Evolutionary conservation across 2,888 invertebrate species (phyloP).

Genomic region (Dione juno): DNA sequence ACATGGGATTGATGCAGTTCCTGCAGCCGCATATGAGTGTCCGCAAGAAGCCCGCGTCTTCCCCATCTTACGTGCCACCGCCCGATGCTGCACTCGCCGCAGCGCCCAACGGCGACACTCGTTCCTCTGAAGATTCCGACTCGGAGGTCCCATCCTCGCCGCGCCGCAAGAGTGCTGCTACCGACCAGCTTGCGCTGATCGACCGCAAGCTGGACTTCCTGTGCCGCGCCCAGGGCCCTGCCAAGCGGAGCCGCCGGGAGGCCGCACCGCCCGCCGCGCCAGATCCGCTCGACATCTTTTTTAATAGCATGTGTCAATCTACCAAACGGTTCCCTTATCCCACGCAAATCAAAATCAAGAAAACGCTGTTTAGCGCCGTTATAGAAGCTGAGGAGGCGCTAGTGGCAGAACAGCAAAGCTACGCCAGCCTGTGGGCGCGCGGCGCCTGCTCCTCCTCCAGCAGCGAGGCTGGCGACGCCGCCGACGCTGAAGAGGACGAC

Average conservation of each 20-base stretch:
- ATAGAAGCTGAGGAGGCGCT: slow-evolving; percentile 73
- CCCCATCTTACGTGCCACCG: slow-evolving; percentile 50
- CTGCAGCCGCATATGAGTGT: slow-evolving; percentile 78
- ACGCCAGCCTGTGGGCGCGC: slow-evolving; percentile 71
- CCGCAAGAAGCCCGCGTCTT: slow-evolving; percentile 64
- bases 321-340: slow-evolving; percentile 73
- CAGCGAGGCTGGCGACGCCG: slow-evolving; percentile 55
- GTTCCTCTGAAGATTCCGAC: slow-evolving; percentile 52
- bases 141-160: slow-evolving; percentile 55
- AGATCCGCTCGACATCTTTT: slow-evolving; percentile 65
- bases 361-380: slow-evolving; percentile 69
- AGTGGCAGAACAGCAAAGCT: slow-evolving; percentile 72
- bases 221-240: slow-evolving; percentile 57
- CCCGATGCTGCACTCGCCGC: slow-evolving; percentile 34
- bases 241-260: slow-evolving; percentile 52
- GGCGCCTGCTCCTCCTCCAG: slow-evolving; percentile 58
- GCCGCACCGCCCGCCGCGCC: slow-evolving; percentile 41
- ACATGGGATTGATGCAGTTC: slow-evolving; percentile 75
- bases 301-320: slow-evolving; percentile 78
- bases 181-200: slow-evolving; percentile 59
- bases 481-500: slow-evolving; percentile 52
- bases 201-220: slow-evolving; percentile 67
- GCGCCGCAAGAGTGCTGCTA: slow-evolving; percentile 52
- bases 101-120: slow-evolving; percentile 40
- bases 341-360: slow-evolving; percentile 73